A percentile compares a stretch with the other conserved stretches of the same genome.
phyloP scores from a whole-genome alignment of 2,797 vertebrate species.

The Siniperca undulata region DNA sequence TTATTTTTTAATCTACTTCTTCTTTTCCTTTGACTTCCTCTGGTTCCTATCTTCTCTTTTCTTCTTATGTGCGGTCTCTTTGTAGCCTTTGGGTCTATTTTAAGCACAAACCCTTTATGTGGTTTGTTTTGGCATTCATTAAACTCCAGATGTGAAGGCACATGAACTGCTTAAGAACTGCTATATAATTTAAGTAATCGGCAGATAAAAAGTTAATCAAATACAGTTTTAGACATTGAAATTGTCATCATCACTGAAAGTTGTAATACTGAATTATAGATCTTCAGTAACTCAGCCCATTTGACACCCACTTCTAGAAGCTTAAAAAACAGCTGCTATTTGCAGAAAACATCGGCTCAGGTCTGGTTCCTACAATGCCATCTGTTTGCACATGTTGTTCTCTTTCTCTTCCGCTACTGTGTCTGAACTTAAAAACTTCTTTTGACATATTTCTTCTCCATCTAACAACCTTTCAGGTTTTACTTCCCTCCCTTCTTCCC shows the following conservation, averaged over 20 bases:
- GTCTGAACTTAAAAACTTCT: neutral
- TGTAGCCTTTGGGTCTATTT: slow-evolving; percentile 7
- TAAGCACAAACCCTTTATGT: neutral
- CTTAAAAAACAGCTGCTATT: neutral
- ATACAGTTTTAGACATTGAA: neutral
- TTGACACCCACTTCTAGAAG: neutral
- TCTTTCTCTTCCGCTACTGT: neutral
- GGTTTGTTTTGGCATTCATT: neutral
- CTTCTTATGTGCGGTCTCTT: neutral
- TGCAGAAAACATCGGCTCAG: neutral
- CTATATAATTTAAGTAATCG: neutral
- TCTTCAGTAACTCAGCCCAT: neutral
- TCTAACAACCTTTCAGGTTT: neutral
- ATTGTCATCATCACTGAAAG: neutral
- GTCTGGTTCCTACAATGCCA: neutral
- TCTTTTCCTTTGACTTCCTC: neutral
- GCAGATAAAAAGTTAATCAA: neutral
- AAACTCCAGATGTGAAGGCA: neutral
- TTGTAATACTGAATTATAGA: neutral
- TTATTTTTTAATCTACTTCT: neutral
- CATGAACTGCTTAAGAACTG: neutral
- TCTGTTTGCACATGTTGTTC: neutral
- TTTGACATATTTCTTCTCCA: neutral
- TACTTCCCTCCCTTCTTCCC: neutral
- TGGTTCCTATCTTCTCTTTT: neutral